phyloP scores from a whole-genome alignment of 2,797 vertebrate species.

The Florisuga fusca region DNA sequence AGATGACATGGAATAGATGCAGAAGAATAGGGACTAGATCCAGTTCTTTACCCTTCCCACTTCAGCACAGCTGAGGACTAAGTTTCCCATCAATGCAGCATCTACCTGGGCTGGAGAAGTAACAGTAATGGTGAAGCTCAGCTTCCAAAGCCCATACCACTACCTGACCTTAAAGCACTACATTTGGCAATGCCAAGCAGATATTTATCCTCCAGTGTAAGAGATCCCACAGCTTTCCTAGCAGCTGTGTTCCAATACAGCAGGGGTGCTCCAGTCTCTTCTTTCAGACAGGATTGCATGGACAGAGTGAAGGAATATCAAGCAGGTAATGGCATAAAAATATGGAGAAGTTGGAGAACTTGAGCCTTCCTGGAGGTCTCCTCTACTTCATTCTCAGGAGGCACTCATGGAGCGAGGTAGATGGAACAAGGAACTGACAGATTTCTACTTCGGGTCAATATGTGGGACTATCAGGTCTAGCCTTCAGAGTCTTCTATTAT shows the following conservation, averaged over 20 bases:
- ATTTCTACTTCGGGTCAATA: neutral
- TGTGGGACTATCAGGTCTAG: neutral
- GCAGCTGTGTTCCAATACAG: neutral
- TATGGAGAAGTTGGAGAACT: neutral
- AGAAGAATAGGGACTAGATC: neutral
- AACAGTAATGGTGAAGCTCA: neutral
- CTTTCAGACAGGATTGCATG: neutral
- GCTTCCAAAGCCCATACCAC: neutral
- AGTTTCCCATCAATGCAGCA: neutral
- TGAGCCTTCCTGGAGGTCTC: neutral
- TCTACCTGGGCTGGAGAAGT: neutral
- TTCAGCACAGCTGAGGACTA: neutral
- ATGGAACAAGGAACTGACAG: neutral
- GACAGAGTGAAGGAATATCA: neutral
- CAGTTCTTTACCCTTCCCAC: neutral
- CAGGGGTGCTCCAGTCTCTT: neutral
- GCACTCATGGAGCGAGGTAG: neutral
- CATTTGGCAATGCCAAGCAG: neutral
- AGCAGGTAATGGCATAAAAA: neutral
- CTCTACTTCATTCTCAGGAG: neutral
- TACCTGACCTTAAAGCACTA: neutral
- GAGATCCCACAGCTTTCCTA: neutral
- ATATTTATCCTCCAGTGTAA: neutral
- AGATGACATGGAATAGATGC: neutral
- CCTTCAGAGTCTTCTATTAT: neutral